These are phyloP conservation scores for Calameuta pallipes DNA, from an alignment of 2,888 invertebrate species.

Conservation along the genomic window DNA sequence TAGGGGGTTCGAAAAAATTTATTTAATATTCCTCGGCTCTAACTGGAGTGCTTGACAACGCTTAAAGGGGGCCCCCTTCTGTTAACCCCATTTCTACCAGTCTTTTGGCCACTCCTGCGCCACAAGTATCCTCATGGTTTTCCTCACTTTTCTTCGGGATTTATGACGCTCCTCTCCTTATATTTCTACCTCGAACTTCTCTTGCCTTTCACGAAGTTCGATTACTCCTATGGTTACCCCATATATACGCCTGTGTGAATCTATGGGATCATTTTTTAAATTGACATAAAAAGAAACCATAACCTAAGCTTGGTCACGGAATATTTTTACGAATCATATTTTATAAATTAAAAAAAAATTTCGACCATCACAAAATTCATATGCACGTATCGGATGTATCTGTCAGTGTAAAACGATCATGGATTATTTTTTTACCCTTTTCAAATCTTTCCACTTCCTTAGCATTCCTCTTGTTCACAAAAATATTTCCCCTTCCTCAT, in stretches of 20 bases:
- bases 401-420: too few relatives aligned
- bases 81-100: background rate
- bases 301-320: too few relatives aligned
- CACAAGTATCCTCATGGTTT: background rate
- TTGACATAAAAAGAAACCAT: too few relatives aligned
- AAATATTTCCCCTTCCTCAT: too few relatives aligned
- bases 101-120: background rate
- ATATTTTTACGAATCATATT: too few relatives aligned
- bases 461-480: too few relatives aligned
- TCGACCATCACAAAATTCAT: too few relatives aligned
- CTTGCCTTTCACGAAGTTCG: background rate
- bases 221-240: background rate
- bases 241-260: background rate
- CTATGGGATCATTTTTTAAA: background rate
- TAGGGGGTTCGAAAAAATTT: background rate
- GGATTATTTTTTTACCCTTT: too few relatives aligned
- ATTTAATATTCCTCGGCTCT: background rate
- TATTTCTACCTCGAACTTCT: background rate
- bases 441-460: too few relatives aligned
- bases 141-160: background rate
- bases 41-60: background rate
- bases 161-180: background rate
- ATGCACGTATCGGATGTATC: too few relatives aligned
- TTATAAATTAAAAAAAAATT: too few relatives aligned
- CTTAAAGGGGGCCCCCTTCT: background rate